Conservation (phyloP, 2,888 invertebrate genomes). For the Buathra laborator region DNA sequence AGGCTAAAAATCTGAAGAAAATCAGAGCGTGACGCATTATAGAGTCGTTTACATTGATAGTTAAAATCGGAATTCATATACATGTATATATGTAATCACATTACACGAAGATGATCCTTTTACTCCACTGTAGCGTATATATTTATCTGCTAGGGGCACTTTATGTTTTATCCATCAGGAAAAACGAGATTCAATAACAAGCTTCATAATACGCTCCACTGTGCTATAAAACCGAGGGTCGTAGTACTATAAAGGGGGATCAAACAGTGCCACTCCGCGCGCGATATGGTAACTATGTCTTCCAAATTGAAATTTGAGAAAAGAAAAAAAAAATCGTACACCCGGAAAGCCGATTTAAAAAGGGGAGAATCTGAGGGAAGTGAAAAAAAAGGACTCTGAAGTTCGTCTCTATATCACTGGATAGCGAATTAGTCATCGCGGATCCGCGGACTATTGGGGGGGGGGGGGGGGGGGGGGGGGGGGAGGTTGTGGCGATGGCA, state of each 20-base stretch:
- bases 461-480: neutral
- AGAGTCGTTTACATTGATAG: neutral
- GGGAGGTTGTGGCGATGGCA: conserved; percentile 51
- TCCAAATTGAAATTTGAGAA: conserved; percentile 55
- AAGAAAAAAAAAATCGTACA: conserved; percentile 30
- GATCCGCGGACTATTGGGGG: conserved; percentile 48
- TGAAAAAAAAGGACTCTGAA: neutral
- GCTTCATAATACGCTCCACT: conserved; percentile 51
- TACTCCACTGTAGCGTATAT: neutral
- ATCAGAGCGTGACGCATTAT: neutral
- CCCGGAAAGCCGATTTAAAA: conserved; percentile 30
- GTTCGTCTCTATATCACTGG: conserved; percentile 16
- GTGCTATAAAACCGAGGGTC: conserved; percentile 62
- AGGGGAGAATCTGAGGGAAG: conserved; percentile 16
- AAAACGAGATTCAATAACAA: conserved; percentile 60
- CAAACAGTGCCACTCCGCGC: conserved; percentile 27
- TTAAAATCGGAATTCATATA: neutral
- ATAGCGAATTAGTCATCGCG: conserved; percentile 77
- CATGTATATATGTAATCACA: neutral
- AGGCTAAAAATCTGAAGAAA: neutral
- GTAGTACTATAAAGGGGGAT: conserved; percentile 48
- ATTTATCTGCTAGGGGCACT: conserved; percentile 31
- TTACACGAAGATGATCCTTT: neutral
- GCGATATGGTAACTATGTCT: conserved; percentile 41
- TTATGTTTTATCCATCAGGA: conserved; percentile 45